Percentiles rank a stretch among this genome's conserved stretches.
Evolutionary conservation across 2,888 invertebrate species (phyloP).

Genomic region (Mimas tiliae): DNA sequence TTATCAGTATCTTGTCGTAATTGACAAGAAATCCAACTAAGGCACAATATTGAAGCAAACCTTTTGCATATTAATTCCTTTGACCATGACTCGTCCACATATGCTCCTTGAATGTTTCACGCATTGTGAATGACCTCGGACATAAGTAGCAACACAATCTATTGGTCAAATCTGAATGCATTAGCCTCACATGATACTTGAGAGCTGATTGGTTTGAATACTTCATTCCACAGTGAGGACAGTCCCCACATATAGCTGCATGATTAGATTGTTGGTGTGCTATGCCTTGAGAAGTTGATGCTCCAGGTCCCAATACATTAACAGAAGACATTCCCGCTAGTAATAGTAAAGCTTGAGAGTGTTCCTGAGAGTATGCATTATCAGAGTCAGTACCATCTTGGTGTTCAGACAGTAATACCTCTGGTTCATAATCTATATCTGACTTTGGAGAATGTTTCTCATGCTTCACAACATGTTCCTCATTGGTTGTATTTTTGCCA

Average conservation of each 20-base stretch:
- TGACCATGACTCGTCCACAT: constrained; percentile 88
- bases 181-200: constrained; percentile 88
- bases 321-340: constrained; percentile 74
- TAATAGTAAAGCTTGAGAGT: constrained; percentile 69
- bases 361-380: constrained; percentile 64
- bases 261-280: constrained; percentile 77
- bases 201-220: constrained; percentile 89
- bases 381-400: constrained; percentile 72
- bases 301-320: constrained; percentile 58
- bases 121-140: constrained; percentile 87
- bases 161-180: constrained; percentile 88
- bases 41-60: constrained; percentile 56
- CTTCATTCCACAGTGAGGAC: constrained; percentile 88
- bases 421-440: constrained; percentile 78
- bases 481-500: constrained; percentile 54
- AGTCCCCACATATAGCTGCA: constrained; percentile 85
- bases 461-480: constrained; percentile 69
- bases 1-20: constrained; percentile 40
- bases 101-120: constrained; percentile 88
- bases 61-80: constrained; percentile 74
- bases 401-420: constrained; percentile 77
- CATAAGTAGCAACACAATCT: constrained; percentile 88
- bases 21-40: constrained; percentile 55
- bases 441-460: constrained; percentile 78
- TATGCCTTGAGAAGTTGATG: constrained; percentile 73